A percentile compares a stretch with the other conserved stretches of the same genome.
phyloP scores from a whole-genome alignment of 2,888 invertebrate species.

The Cynaeus angustus region DNA sequence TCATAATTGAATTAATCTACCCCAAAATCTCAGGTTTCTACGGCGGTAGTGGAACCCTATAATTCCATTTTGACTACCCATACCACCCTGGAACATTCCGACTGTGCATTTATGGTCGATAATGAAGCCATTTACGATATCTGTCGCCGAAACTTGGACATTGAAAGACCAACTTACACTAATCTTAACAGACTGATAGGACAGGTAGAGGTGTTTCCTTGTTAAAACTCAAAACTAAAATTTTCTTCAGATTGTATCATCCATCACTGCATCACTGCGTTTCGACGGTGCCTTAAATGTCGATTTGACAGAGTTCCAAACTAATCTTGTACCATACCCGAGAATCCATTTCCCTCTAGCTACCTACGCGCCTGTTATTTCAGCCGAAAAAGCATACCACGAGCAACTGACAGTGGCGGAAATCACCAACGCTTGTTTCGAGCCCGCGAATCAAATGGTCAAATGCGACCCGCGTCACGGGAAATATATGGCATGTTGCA shows the following conservation, averaged over 20 bases:
- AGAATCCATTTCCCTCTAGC: slow-evolving; percentile 96
- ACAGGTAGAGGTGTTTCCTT: slow-evolving; percentile 32
- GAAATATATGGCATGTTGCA: slow-evolving; percentile 96
- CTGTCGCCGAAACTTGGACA: slow-evolving; percentile 89
- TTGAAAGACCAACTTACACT: slow-evolving; percentile 87
- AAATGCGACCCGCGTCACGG: slow-evolving; percentile 94
- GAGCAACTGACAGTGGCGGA: slow-evolving; percentile 93
- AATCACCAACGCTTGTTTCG: slow-evolving; percentile 96
- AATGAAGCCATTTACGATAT: slow-evolving; percentile 93
- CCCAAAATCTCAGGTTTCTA: slow-evolving; percentile 78
- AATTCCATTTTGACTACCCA: slow-evolving; percentile 95
- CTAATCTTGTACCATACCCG: slow-evolving; percentile 94
- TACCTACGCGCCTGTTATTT: slow-evolving; percentile 93
- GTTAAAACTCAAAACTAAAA: not conserved
- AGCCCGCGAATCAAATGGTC: slow-evolving; percentile 95
- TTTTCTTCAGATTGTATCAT: slow-evolving; percentile 84
- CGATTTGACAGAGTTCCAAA: slow-evolving; percentile 95
- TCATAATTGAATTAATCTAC: not conserved
- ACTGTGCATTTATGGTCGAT: slow-evolving; percentile 95
- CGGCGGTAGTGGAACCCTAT: slow-evolving; percentile 90
- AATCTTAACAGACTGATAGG: slow-evolving; percentile 45
- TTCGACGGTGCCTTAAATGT: slow-evolving; percentile 96
- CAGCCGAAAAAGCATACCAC: slow-evolving; percentile 94
- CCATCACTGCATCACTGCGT: slow-evolving; percentile 93
- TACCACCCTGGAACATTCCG: slow-evolving; percentile 89